phyloP scores from a whole-genome alignment of 2,113 vertebrate genomes.

The Rissa tridactyla region DNA sequence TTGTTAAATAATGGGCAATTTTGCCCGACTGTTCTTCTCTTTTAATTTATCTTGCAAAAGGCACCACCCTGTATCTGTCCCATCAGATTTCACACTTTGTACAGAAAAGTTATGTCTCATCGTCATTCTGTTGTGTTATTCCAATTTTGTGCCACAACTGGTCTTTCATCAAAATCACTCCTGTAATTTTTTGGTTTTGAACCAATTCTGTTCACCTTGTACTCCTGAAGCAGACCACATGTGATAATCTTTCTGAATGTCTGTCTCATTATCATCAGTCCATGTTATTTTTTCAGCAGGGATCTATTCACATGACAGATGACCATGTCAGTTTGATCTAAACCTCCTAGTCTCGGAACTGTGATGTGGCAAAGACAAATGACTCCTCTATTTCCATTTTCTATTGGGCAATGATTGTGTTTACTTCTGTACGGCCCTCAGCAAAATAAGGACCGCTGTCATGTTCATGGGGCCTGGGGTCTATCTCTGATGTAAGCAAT shows the following conservation, averaged over 20 bases:
- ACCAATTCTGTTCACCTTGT: neutral
- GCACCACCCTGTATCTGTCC: neutral
- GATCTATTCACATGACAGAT: neutral
- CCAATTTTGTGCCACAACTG: neutral
- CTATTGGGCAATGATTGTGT: neutral
- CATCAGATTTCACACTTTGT: neutral
- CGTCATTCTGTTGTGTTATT: neutral
- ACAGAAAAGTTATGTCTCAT: neutral
- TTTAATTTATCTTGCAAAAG: neutral
- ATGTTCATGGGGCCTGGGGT: neutral
- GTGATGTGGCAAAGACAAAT: neutral
- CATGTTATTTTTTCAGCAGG: neutral
- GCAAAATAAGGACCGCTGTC: neutral
- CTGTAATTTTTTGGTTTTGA: neutral
- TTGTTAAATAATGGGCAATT: neutral
- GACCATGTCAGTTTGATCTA: neutral
- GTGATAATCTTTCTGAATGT: neutral
- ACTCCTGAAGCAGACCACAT: neutral
- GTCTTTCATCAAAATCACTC: neutral
- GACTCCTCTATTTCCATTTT: neutral
- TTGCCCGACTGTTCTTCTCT: neutral
- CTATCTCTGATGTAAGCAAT: neutral
- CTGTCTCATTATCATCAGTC: neutral
- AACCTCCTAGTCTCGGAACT: neutral
- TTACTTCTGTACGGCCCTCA: rapidly evolving